phyloP scores from a whole-genome alignment of 2,797 vertebrate species.

The Typhlichthys subterraneus region DNA sequence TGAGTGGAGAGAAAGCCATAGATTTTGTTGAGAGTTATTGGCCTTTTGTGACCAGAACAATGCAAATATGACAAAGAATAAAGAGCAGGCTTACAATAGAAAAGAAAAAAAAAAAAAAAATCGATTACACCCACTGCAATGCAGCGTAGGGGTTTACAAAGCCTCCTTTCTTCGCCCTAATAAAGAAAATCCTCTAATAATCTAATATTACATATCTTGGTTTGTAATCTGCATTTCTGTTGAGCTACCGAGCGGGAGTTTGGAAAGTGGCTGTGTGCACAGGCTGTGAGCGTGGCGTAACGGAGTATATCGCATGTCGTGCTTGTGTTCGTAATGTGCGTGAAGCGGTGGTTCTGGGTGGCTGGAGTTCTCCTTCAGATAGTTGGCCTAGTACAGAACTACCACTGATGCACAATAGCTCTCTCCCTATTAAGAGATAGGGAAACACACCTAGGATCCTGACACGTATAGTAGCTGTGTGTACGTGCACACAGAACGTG shows the following conservation, averaged over 20 bases:
- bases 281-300: too few relatives aligned
- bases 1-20: too few relatives aligned
- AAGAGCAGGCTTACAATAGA: too few relatives aligned
- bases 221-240: constrained; percentile 15
- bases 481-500: too few relatives aligned
- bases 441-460: too few relatives aligned
- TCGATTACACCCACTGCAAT: constrained; percentile 9
- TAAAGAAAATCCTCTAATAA: constrained; percentile 15
- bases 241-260: constrained; percentile 24
- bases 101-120: constrained; percentile 3
- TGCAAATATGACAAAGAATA: too few relatives aligned
- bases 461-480: too few relatives aligned
- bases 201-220: constrained; percentile 29
- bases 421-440: constrained; percentile 41
- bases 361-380: constrained; percentile 28
- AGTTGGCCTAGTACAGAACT: too few relatives aligned
- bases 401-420: constrained; percentile 40
- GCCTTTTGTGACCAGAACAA: too few relatives aligned
- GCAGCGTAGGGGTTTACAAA: background rate
- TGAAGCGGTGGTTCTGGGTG: constrained; percentile 11
- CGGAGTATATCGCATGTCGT: too few relatives aligned
- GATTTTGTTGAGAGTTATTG: too few relatives aligned
- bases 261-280: background rate
- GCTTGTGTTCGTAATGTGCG: background rate
- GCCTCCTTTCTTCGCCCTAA: background rate